Percentiles rank a stretch among this genome's conserved stretches.
phyloP scores from a whole-genome alignment of 2,113 vertebrate species.

The Balaeniceps rex region DNA sequence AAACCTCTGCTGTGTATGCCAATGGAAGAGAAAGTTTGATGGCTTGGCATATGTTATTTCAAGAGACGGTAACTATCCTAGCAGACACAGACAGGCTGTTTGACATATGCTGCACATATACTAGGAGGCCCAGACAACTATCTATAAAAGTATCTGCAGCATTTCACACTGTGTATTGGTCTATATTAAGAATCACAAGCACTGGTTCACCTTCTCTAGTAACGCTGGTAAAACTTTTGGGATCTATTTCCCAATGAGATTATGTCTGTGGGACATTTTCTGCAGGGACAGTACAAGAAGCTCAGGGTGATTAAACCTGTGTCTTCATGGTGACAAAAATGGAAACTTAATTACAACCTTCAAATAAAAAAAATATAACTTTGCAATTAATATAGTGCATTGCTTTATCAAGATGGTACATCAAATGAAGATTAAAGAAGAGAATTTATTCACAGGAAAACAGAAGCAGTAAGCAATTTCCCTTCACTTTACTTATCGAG shows the following conservation, averaged over 20 bases:
- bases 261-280: not conserved
- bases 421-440: not conserved
- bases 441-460: not conserved
- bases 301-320: not conserved
- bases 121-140: not conserved
- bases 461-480: not conserved
- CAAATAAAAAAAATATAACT: not conserved
- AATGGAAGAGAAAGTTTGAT: conserved; percentile 3
- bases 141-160: not conserved
- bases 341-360: not conserved
- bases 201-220: not conserved
- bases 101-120: not conserved
- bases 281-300: not conserved
- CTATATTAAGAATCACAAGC: not conserved
- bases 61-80: not conserved
- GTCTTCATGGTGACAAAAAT: not conserved
- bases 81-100: not conserved
- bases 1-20: not conserved
- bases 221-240: not conserved
- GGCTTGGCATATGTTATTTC: conserved; percentile 3
- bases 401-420: not conserved
- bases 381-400: not conserved
- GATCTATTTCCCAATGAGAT: not conserved
- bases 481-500: not conserved
- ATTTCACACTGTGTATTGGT: not conserved